Evolutionary conservation across 2,797 vertebrate genomes (phyloP).

Genomic region (Pantherophis vulpinus): DNA sequence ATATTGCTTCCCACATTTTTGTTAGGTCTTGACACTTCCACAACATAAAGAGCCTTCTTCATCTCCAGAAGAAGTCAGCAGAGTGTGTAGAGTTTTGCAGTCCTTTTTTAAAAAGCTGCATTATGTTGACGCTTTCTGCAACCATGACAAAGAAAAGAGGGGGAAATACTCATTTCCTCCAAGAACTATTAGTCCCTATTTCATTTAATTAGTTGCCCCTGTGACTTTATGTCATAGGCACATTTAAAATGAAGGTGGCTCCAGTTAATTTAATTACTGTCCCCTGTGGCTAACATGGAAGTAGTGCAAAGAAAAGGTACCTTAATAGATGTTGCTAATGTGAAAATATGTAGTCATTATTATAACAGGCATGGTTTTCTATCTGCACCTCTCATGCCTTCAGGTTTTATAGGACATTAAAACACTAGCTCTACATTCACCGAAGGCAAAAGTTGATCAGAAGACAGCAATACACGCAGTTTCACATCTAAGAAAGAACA

Average conservation of each 20-base stretch:
- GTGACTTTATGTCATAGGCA: conserved; percentile 2
- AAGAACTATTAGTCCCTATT: conserved; percentile 16
- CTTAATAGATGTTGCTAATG: conserved; percentile 10
- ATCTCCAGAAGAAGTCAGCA: not conserved
- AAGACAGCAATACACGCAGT: not conserved
- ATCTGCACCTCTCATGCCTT: not conserved
- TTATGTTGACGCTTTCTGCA: rapidly evolving
- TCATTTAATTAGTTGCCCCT: conserved; percentile 33
- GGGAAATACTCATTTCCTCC: conserved; percentile 6
- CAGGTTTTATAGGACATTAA: not conserved
- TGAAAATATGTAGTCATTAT: conserved; percentile 11
- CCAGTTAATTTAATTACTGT: conserved; percentile 29
- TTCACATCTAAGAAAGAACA: not conserved
- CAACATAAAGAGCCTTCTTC: not conserved
- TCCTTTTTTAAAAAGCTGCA: not conserved
- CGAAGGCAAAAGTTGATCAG: not conserved
- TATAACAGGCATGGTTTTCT: conserved; percentile 1
- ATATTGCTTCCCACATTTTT: not conserved
- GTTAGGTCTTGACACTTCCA: not conserved
- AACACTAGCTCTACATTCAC: not conserved
- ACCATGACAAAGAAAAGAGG: conserved; percentile 14
- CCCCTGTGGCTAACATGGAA: not conserved
- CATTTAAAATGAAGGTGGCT: conserved; percentile 27
- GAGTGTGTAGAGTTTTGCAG: not conserved
- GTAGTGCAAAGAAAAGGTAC: not conserved